These are phyloP conservation scores for Apodemia mormo DNA, from an alignment of 2,888 invertebrate genomes.

Conservation along the genomic window DNA sequence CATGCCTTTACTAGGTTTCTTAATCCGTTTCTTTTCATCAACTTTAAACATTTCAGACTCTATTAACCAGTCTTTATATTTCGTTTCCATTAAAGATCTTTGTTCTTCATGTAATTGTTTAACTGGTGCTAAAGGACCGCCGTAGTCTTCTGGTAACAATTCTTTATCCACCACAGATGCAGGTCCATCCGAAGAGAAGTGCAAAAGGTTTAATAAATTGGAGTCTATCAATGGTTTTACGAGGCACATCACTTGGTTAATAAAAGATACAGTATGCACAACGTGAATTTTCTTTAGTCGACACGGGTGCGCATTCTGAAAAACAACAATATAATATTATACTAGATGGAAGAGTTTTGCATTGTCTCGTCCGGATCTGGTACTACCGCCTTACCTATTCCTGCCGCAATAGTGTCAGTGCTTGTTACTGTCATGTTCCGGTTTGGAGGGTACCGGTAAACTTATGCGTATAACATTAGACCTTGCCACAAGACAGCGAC, in stretches of 20 bases:
- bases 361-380: no score
- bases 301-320: constrained; percentile 85
- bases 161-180: constrained; percentile 69
- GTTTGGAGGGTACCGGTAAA: no score
- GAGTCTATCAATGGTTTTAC: constrained; percentile 84
- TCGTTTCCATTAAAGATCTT: constrained; percentile 78
- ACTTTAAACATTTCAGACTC: constrained; percentile 82
- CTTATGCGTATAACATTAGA: no score
- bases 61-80: constrained; percentile 83
- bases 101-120: constrained; percentile 81
- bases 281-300: constrained; percentile 85
- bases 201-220: constrained; percentile 82
- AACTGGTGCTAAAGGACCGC: constrained; percentile 79
- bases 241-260: constrained; percentile 85
- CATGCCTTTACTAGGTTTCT: constrained; percentile 74
- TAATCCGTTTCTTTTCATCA: constrained; percentile 71
- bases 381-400: no score
- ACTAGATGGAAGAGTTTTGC: no score
- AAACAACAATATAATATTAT: constrained; percentile 28
- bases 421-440: no score
- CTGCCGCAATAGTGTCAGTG: no score
- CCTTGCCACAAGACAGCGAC: no score
- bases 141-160: constrained; percentile 80
- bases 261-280: constrained; percentile 84
- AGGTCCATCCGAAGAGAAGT: constrained; percentile 80